Evolutionary conservation across 2,797 vertebrate species (phyloP).

Genomic region (Macropus fuliginosus): DNA sequence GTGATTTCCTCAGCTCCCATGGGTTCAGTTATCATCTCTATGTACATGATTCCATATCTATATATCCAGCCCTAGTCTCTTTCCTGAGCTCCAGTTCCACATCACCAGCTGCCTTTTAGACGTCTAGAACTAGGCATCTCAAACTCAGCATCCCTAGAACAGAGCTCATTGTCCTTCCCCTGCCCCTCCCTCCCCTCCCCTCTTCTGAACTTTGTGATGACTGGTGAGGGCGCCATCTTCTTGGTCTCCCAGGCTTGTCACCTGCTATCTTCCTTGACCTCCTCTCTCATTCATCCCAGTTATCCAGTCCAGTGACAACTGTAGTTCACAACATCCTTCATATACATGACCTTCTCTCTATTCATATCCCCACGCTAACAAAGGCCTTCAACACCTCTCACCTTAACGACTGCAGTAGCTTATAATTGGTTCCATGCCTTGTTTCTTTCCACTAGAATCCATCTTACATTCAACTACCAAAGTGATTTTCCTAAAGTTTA

Average conservation of each 20-base stretch:
- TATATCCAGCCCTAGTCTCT: background rate
- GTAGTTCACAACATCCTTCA: too few species aligned
- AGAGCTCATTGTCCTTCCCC: background rate
- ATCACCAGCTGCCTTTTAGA: background rate
- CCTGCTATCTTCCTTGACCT: background rate
- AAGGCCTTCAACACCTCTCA: background rate
- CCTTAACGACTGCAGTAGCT: background rate
- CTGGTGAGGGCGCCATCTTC: background rate
- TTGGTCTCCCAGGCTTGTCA: background rate
- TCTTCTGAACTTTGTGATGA: background rate
- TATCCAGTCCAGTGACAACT: too few species aligned
- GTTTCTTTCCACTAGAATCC: background rate
- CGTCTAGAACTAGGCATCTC: background rate
- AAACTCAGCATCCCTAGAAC: background rate
- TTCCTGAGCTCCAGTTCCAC: background rate
- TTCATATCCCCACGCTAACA: too few species aligned
- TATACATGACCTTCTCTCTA: too few species aligned
- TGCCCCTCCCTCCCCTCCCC: background rate
- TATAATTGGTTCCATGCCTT: background rate
- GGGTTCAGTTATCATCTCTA: background rate
- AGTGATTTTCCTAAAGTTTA: background rate
- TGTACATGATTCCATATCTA: background rate
- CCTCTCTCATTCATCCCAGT: too few species aligned
- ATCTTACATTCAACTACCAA: background rate
- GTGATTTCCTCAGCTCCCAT: background rate